Evolutionary conservation across 2,888 invertebrate species (phyloP).

Genomic region (Watsonalla binaria): DNA sequence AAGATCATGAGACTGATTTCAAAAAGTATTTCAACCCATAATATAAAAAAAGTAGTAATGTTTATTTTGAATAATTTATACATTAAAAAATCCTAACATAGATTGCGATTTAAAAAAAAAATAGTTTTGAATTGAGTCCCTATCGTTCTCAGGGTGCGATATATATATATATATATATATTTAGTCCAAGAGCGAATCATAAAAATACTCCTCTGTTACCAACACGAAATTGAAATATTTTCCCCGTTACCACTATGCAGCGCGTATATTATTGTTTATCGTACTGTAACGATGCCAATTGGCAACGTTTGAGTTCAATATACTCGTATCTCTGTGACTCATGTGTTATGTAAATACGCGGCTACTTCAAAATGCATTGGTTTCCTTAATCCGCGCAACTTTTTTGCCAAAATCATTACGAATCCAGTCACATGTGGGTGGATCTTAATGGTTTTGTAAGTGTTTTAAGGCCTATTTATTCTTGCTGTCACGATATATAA

Average conservation of each 20-base stretch:
- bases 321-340: constrained; percentile 32
- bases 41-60: no score
- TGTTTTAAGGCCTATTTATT: not conserved
- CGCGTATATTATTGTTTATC: constrained; percentile 27
- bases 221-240: not conserved
- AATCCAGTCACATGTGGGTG: not conserved
- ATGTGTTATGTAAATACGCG: constrained; percentile 25
- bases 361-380: not conserved
- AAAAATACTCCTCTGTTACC: not conserved
- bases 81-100: no score
- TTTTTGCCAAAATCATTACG: not conserved
- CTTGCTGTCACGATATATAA: not conserved
- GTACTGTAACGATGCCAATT: constrained; percentile 36
- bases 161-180: no score
- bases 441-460: not conserved
- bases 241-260: constrained; percentile 9
- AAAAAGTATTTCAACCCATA: no score
- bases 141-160: no score
- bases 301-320: constrained; percentile 37
- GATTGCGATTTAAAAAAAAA: no score
- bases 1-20: no score
- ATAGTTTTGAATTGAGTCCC: no score
- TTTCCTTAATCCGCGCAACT: not conserved
- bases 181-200: no score
- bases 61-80: no score